Conservation (phyloP, 2,113 vertebrate genomes). For the Furnarius figulus region DNA sequence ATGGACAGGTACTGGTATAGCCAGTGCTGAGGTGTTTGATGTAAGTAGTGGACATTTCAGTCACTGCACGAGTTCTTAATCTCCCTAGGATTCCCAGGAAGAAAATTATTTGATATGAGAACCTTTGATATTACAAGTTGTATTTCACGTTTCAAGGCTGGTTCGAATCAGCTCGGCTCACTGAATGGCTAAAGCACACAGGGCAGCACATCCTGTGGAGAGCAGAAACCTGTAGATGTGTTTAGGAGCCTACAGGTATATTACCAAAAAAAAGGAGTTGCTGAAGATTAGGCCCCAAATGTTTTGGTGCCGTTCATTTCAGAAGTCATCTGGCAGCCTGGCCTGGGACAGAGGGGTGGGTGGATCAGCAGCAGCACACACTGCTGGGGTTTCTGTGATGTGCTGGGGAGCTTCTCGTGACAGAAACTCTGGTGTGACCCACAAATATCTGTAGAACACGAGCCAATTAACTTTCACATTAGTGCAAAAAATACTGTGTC, state of each 20-base stretch:
- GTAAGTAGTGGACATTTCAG: slow-evolving; percentile 55
- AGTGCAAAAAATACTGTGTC: neutral
- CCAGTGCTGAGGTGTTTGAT: slow-evolving; percentile 39
- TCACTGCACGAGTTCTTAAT: slow-evolving; percentile 57
- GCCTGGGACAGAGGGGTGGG: neutral
- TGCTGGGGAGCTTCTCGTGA: neutral
- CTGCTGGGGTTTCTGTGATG: neutral
- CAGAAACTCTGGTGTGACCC: neutral
- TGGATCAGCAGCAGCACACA: neutral
- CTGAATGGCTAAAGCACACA: slow-evolving; percentile 54
- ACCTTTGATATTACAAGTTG: slow-evolving; percentile 75
- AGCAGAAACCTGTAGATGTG: slow-evolving; percentile 18
- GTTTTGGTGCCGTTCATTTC: neutral
- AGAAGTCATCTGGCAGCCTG: neutral
- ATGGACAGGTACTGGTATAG: slow-evolving; percentile 21
- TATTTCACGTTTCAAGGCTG: slow-evolving; percentile 80
- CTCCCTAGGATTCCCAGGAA: slow-evolving; percentile 67
- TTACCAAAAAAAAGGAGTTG: neutral
- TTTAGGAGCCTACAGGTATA: slow-evolving; percentile 35
- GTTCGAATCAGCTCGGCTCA: slow-evolving; percentile 70
- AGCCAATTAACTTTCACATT: neutral
- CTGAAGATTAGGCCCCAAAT: slow-evolving; percentile 8
- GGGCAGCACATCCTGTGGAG: neutral
- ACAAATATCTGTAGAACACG: neutral
- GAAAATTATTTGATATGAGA: slow-evolving; percentile 74